A percentile compares a stretch with the other conserved stretches of the same genome.
Evolutionary conservation across 2,797 vertebrate genomes (phyloP).

Genomic region (Ceyx erithaca): DNA sequence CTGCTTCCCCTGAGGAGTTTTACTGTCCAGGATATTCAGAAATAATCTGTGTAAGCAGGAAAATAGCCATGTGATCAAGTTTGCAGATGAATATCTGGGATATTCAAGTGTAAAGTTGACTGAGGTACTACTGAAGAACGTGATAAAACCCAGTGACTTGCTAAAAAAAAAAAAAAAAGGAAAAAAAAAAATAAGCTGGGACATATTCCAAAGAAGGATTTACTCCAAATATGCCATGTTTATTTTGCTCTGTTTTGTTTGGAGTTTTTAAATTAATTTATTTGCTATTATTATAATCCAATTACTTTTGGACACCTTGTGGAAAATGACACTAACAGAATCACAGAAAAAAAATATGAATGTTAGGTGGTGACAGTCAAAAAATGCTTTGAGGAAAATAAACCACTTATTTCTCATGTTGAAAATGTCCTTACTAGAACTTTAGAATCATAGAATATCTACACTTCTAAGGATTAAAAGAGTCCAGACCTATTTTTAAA

Average conservation of each 20-base stretch:
- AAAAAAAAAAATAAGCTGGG: neutral
- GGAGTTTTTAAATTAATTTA: neutral
- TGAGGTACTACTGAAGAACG: neutral
- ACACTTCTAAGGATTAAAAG: neutral
- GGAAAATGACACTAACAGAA: neutral
- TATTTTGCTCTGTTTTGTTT: neutral
- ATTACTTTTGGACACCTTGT: neutral
- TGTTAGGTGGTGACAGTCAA: neutral
- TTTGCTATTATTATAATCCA: neutral
- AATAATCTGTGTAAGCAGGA: neutral
- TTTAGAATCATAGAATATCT: neutral
- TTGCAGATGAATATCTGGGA: neutral
- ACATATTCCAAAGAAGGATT: neutral
- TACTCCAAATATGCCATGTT: neutral
- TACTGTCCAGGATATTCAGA: neutral
- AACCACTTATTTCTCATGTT: neutral
- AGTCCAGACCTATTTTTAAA: neutral
- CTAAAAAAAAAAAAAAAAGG: neutral
- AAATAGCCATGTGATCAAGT: neutral
- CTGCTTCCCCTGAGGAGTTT: neutral
- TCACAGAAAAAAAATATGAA: neutral
- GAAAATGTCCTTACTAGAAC: neutral
- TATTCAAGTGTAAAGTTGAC: neutral
- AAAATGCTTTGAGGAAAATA: slow-evolving; percentile 5
- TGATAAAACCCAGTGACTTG: neutral